Percentiles rank a stretch among this genome's conserved stretches.
Conservation (phyloP, 2,113 vertebrate species). For the Cyanoderma ruficeps region DNA sequence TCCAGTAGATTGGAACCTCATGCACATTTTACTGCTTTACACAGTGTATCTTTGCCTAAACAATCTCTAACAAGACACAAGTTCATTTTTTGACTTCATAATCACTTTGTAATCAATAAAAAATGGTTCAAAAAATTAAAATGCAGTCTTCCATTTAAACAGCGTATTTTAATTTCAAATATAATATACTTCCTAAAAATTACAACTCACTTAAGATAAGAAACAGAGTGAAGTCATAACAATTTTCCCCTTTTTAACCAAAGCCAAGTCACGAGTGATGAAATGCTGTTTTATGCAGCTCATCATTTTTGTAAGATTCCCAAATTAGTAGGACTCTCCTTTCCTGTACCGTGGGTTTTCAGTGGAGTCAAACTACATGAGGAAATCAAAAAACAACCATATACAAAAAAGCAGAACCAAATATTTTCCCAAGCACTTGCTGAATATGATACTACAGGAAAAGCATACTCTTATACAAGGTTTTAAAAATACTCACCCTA, state of each 20-base stretch:
- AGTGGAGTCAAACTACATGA: accelerated
- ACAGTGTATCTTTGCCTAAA: not conserved
- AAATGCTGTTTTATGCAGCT: not conserved
- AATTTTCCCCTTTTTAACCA: not conserved
- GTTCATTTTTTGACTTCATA: not conserved
- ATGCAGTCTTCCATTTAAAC: not conserved
- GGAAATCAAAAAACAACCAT: not conserved
- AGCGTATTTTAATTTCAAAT: not conserved
- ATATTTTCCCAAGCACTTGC: not conserved
- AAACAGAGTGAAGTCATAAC: not conserved
- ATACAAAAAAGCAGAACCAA: not conserved
- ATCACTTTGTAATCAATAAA: not conserved
- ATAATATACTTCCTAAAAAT: not conserved
- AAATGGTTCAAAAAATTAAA: not conserved
- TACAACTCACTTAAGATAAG: not conserved
- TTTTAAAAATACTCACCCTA: slow-evolving; percentile 78
- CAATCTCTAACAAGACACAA: not conserved
- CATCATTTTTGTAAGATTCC: not conserved
- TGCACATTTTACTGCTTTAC: not conserved
- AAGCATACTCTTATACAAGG: not conserved
- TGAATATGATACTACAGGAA: not conserved
- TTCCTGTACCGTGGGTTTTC: not conserved
- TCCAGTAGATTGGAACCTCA: not conserved
- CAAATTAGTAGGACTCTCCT: not conserved
- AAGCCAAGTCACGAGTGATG: not conserved